These are phyloP conservation scores for Aegotheles bennettii DNA, from an alignment of 2,113 vertebrate genomes.

Conservation along the genomic window DNA sequence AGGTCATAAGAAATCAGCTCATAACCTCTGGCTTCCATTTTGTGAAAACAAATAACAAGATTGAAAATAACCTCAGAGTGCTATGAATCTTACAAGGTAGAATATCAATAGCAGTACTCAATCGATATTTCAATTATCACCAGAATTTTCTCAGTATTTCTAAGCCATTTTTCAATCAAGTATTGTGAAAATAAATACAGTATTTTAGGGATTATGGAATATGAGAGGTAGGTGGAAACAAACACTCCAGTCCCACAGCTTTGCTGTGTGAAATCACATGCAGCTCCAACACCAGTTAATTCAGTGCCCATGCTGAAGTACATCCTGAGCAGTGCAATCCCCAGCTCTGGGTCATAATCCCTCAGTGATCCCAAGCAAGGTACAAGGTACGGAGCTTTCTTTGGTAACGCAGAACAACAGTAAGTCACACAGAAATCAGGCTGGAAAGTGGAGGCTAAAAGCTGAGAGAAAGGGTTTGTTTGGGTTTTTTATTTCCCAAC, in stretches of 20 bases:
- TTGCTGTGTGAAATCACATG: not conserved
- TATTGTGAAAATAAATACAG: conserved; percentile 45
- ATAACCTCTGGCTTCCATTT: conserved; percentile 63
- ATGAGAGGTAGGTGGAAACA: not conserved
- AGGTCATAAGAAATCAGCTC: conserved; percentile 37
- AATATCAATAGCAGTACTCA: conserved; percentile 51
- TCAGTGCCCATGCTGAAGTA: not conserved
- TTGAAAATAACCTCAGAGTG: conserved; percentile 29
- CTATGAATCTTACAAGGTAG: conserved; percentile 17
- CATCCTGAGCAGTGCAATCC: not conserved
- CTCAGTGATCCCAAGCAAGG: not conserved
- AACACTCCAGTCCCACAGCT: not conserved
- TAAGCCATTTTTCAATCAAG: conserved; percentile 58
- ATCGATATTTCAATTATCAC: conserved; percentile 63
- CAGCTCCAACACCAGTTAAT: not conserved
- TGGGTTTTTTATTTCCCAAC: not conserved
- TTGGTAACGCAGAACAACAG: not conserved
- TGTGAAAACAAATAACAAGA: conserved; percentile 59
- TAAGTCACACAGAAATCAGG: not conserved
- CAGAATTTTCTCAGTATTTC: conserved; percentile 50
- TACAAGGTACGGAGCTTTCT: not conserved
- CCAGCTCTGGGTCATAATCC: no score
- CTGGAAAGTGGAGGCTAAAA: not conserved
- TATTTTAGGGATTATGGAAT: conserved; percentile 27
- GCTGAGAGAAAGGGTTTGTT: not conserved